A percentile compares a stretch with the other conserved stretches of the same genome.
These are phyloP conservation scores for Drosophila lacteicornis DNA, from an alignment of 1,140 invertebrate genomes.

Conservation along the genomic window DNA sequence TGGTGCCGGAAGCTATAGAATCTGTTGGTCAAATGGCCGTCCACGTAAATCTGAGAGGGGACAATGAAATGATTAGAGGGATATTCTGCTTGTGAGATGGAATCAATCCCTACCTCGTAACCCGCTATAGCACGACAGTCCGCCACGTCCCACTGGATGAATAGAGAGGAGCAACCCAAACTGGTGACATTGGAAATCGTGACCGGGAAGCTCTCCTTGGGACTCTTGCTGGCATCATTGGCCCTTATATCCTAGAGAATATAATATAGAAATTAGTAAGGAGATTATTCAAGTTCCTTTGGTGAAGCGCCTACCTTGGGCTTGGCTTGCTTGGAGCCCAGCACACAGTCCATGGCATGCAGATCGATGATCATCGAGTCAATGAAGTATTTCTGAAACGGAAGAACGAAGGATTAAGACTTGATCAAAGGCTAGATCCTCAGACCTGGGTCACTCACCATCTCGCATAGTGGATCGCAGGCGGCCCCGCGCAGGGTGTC, in stretches of 20 bases:
- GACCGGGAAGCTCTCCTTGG: constrained; percentile 64
- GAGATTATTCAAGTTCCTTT: background rate
- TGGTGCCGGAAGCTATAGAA: constrained; percentile 67
- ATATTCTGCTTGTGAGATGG: background rate
- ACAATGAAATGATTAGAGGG: background rate
- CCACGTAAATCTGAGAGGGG: constrained; percentile 69
- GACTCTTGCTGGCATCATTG: constrained; percentile 18
- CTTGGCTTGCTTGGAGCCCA: constrained; percentile 52
- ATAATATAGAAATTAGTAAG: background rate
- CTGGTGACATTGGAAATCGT: constrained; percentile 62
- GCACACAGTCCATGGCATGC: constrained; percentile 74
- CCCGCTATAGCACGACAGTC: constrained; percentile 71
- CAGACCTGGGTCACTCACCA: constrained; percentile 32
- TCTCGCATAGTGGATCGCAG: constrained; percentile 61
- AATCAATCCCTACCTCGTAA: constrained; percentile 55
- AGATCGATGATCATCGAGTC: constrained; percentile 77
- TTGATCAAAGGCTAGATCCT: no score
- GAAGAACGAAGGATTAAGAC: background rate
- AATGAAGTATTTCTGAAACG: constrained; percentile 75
- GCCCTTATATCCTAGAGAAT: constrained; percentile 13
- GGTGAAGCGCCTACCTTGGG: constrained; percentile 51
- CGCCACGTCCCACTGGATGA: constrained; percentile 66
- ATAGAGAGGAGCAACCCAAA: constrained; percentile 67
- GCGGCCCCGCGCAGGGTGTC: constrained; percentile 54
- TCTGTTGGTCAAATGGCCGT: constrained; percentile 77